These are phyloP conservation scores for Drosophila neocordata DNA, from an alignment of 1,140 invertebrate genomes.

Conservation along the genomic window DNA sequence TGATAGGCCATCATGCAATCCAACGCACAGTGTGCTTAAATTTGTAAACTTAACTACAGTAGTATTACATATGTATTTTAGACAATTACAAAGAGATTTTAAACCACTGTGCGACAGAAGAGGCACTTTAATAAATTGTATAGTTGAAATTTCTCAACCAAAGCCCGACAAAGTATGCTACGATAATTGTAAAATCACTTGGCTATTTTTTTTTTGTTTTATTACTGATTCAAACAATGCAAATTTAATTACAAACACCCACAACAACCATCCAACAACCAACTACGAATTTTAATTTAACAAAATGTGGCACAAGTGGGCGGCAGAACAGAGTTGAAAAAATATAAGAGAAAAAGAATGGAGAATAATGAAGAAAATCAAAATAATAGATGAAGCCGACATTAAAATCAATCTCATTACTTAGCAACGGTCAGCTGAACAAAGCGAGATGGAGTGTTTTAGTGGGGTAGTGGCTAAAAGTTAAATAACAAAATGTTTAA, in stretches of 20 bases:
- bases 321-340: constrained; percentile 8
- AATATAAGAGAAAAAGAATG: constrained; percentile 15
- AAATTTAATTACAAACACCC: constrained; percentile 33
- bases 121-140: constrained; percentile 3
- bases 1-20: constrained; percentile 46
- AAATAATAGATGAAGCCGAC: constrained; percentile 25
- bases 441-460: constrained; percentile 44
- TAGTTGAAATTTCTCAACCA: background rate
- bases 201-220: constrained; percentile 10
- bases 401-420: constrained; percentile 75
- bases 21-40: background rate
- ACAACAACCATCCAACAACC: constrained; percentile 23
- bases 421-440: constrained; percentile 63
- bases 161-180: constrained; percentile 11
- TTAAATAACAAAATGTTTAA: constrained; percentile 75
- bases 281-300: constrained; percentile 54
- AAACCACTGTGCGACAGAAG: background rate
- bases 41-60: too few species aligned
- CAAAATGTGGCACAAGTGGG: constrained; percentile 54
- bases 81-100: background rate
- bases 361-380: constrained; percentile 31
- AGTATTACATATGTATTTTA: too few species aligned
- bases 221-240: constrained; percentile 5
- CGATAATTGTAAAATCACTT: constrained; percentile 12
- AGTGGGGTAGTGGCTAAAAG: constrained; percentile 26